Base-by-base conservation (phyloP, 92 coral and sea anemone species). In the Umimayanthus chanpuru region DNA sequence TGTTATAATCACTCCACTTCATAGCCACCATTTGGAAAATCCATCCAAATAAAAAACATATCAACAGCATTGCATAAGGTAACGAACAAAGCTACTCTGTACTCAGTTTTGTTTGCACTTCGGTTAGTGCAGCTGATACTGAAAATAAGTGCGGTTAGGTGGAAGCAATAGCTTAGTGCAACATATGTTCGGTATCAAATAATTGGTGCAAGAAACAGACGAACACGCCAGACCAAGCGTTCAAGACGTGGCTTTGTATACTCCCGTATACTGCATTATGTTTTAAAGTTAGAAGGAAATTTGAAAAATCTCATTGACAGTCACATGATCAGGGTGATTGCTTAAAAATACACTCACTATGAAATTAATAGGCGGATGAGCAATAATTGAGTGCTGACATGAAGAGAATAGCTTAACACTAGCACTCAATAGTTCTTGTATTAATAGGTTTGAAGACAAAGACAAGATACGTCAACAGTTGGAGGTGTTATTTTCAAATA, bases 381-480 rank as follows among this genome's bases (percentile, higher is more conserved):
- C 40, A 30, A 26, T 39, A 83, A 83, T 68, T 12, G 38, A 47
- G 64, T 47, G 68, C 40, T 20, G 53, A 44, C 56, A 47, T 29
- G 43, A 25, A 20, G 40, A 83, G 66, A 83, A 68, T 70, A 29
- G 78, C 9, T 28, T 80, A 49, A 55, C 71, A 29, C 65, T 25
- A 70, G 14, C 36, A n/a, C 15, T 43, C 77, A 70, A 83, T 83
- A 40, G 65, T 67, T 70, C 56, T 7, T 23, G n/a, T 25, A 81
- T 81, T 29, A 81, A 81, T 65, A 66, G 76, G 11, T 66, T 39
- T 66, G 29, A 39, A 36, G 56, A 81, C 86, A 81, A 81, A 65
- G 76, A 39, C n/a, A 14, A 23, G 58, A 81, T 68, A 49, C 66
- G 47, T 43, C 76, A 16, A 83, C 64, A 83, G 39, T 44, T 68